Conservation (phyloP, 2,797 vertebrate genomes). For the Halcyon leucocephala region DNA sequence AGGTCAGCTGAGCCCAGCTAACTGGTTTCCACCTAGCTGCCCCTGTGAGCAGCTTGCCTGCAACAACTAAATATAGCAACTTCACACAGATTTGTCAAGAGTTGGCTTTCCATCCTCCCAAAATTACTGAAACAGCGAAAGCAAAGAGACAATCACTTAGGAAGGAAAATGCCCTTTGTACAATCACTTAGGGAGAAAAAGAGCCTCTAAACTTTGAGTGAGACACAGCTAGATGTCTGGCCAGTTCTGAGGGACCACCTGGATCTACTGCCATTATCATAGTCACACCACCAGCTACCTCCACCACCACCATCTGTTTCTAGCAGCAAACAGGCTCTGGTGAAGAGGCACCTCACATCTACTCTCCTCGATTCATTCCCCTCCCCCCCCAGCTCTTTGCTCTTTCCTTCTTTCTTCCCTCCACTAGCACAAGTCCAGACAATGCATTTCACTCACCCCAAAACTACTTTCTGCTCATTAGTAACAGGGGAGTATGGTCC, state of each 20-base stretch:
- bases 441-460: not conserved
- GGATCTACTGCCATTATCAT: not conserved
- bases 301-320: not conserved
- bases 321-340: not conserved
- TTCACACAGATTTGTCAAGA: not conserved
- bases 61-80: not conserved
- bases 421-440: not conserved
- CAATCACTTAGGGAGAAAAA: not conserved
- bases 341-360: rapidly evolving
- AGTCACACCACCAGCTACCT: not conserved
- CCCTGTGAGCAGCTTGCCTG: not conserved
- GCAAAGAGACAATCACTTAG: not conserved
- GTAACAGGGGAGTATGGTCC: not conserved
- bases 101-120: not conserved
- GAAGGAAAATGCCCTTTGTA: not conserved
- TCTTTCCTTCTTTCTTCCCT: not conserved
- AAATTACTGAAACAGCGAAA: not conserved
- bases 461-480: not conserved
- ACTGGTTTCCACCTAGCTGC: not conserved
- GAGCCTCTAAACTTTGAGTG: not conserved
- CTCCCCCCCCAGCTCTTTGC: not conserved
- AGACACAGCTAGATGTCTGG: too few relatives aligned
- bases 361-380: not conserved
- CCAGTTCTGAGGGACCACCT: not conserved
- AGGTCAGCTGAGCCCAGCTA: not conserved